A percentile compares a stretch with the other conserved stretches of the same genome.
Conservation (phyloP, 2,888 invertebrate genomes). For the Athalia circularis region DNA sequence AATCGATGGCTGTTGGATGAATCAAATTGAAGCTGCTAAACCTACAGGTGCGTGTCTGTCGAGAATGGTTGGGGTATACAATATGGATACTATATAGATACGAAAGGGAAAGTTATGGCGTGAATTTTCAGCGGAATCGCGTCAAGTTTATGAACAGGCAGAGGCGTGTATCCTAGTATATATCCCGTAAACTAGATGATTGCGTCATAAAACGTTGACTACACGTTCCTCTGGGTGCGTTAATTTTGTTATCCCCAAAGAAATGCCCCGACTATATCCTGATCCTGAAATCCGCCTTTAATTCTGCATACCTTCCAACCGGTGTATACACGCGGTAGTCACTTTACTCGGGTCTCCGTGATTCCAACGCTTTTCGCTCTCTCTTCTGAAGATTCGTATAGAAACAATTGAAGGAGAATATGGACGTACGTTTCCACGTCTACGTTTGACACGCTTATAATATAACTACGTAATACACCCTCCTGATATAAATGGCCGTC, state of each 20-base stretch:
- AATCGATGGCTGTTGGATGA: no score
- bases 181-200: constrained; percentile 44
- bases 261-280: constrained; percentile 18
- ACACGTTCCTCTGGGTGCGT: constrained; percentile 38
- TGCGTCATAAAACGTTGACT: constrained; percentile 47
- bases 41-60: no score
- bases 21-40: no score
- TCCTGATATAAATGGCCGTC: neutral
- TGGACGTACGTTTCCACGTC: neutral
- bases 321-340: no score
- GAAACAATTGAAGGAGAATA: constrained; percentile 24
- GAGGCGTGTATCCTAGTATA: neutral
- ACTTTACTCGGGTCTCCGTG: no score
- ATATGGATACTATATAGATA: no score
- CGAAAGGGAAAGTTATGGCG: constrained; percentile 13
- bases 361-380: neutral
- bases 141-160: constrained; percentile 21
- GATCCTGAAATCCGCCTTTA: neutral
- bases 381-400: neutral
- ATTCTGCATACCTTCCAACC: no score
- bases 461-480: no score
- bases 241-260: constrained; percentile 47
- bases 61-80: neutral
- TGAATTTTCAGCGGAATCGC: constrained; percentile 23
- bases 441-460: no score